Evolutionary conservation across 2,888 invertebrate species (phyloP).

Genomic region (Nasonia oneida): DNA sequence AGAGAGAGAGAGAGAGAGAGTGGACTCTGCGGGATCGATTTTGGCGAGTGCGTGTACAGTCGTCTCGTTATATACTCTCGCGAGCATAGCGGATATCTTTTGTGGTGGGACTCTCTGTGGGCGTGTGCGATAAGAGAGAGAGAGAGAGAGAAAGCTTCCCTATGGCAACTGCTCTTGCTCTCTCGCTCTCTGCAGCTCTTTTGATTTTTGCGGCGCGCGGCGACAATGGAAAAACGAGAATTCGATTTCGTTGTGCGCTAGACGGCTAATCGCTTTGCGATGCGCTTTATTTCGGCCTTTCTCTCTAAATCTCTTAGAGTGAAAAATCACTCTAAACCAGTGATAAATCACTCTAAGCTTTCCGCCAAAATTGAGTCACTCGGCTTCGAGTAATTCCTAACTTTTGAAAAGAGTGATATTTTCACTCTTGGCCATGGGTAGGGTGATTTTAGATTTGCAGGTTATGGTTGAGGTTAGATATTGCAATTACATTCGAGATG

Average conservation of each 20-base stretch:
- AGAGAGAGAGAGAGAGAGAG: constrained; percentile 30
- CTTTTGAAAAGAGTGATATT: too few relatives aligned
- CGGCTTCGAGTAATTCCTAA: too few relatives aligned
- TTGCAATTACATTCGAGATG: too few relatives aligned
- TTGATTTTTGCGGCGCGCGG: constrained; percentile 43
- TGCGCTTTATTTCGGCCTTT: constrained; percentile 29
- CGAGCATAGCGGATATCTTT: constrained; percentile 75
- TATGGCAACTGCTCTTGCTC: constrained; percentile 72
- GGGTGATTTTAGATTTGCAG: too few relatives aligned
- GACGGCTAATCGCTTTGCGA: constrained; percentile 43
- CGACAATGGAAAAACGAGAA: constrained; percentile 61
- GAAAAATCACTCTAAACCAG: too few relatives aligned
- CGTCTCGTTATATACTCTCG: constrained; percentile 73
- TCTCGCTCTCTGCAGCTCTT: constrained; percentile 41
- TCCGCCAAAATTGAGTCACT: too few relatives aligned
- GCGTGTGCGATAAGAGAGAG: constrained; percentile 63
- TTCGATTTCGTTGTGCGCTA: constrained; percentile 46
- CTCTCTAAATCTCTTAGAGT: too few relatives aligned
- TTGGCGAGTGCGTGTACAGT: constrained; percentile 70
- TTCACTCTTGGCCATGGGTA: too few relatives aligned
- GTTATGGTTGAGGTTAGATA: too few relatives aligned
- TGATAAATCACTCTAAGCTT: too few relatives aligned
- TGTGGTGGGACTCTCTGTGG: constrained; percentile 76
- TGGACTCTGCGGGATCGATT: constrained; percentile 69
- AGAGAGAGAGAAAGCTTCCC: constrained; percentile 1